Conservation (phyloP, 2,113 vertebrate genomes). For the Psittacula cyanocephala region DNA sequence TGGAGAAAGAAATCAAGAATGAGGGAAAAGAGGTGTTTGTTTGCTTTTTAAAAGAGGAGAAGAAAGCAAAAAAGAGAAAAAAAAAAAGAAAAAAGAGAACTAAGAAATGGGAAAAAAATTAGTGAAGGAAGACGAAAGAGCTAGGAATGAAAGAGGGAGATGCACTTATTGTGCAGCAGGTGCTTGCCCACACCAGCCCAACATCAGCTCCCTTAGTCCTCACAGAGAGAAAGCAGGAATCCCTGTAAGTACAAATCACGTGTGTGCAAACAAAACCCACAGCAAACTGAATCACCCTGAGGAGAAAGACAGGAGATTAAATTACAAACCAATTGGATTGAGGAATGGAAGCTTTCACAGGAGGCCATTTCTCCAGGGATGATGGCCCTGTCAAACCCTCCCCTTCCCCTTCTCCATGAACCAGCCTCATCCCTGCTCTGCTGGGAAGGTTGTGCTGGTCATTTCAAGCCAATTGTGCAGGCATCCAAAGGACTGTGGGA, state of each 20-base stretch:
- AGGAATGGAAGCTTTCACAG: neutral
- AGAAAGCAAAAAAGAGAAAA: neutral
- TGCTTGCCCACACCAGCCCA: neutral
- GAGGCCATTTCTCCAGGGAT: neutral
- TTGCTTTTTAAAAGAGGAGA: neutral
- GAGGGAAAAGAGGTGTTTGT: neutral
- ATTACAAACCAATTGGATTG: neutral
- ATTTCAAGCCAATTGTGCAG: neutral
- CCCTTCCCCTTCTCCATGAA: neutral
- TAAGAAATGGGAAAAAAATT: neutral
- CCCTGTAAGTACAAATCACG: neutral
- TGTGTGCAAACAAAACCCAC: neutral
- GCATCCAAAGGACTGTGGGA: neutral
- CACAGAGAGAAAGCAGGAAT: neutral
- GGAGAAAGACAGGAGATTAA: conserved; percentile 6
- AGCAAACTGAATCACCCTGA: neutral
- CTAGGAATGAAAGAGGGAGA: neutral
- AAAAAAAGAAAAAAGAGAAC: neutral
- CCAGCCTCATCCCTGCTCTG: neutral
- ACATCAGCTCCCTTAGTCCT: neutral
- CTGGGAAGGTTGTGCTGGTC: neutral
- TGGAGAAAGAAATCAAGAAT: neutral
- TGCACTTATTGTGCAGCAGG: neutral
- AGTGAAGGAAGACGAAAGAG: neutral
- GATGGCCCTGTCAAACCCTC: neutral